phyloP scores from a whole-genome alignment of 2,797 vertebrate genomes.

The Holocentrus rufus region DNA sequence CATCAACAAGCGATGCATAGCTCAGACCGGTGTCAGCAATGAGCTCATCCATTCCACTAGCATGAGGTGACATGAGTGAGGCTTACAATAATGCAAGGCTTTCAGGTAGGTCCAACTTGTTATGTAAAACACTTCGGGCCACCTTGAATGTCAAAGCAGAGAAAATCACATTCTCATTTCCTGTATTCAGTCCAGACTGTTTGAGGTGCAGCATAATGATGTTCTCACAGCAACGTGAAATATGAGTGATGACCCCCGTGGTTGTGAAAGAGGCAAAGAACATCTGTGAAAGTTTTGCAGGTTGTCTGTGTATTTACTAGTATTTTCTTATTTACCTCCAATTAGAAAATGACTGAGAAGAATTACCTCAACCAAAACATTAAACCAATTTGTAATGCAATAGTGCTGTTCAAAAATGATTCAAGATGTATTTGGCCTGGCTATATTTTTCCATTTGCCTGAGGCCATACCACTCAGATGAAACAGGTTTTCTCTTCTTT shows the following conservation, averaged over 20 bases:
- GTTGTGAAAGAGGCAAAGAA: conserved; percentile 43
- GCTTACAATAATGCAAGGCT: conserved; percentile 67
- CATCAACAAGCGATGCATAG: conserved; percentile 46
- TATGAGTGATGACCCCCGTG: conserved; percentile 22
- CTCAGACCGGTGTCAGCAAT: conserved; percentile 69
- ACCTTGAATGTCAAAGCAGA: conserved; percentile 61
- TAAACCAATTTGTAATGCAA: conserved; percentile 59
- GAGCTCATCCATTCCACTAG: conserved; percentile 77
- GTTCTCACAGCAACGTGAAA: conserved; percentile 53
- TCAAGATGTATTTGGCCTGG: conserved; percentile 65
- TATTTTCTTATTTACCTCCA: conserved; percentile 70
- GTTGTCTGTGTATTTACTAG: conserved; percentile 62
- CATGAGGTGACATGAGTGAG: conserved; percentile 68
- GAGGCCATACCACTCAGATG: conserved; percentile 42
- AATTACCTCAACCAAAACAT: conserved; percentile 65
- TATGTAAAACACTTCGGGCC: conserved; percentile 65
- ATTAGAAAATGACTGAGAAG: conserved; percentile 59
- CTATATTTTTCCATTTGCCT: conserved; percentile 59
- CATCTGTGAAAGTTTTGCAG: conserved; percentile 66
- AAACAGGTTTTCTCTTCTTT: conserved; percentile 33
- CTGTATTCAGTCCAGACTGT: conserved; percentile 57
- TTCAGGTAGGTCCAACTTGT: conserved; percentile 71
- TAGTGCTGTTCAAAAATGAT: conserved; percentile 62
- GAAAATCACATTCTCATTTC: conserved; percentile 39
- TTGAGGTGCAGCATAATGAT: conserved; percentile 42